These are phyloP conservation scores for Cetoscarus ocellatus DNA, from an alignment of 2,797 vertebrate species.

Conservation along the genomic window DNA sequence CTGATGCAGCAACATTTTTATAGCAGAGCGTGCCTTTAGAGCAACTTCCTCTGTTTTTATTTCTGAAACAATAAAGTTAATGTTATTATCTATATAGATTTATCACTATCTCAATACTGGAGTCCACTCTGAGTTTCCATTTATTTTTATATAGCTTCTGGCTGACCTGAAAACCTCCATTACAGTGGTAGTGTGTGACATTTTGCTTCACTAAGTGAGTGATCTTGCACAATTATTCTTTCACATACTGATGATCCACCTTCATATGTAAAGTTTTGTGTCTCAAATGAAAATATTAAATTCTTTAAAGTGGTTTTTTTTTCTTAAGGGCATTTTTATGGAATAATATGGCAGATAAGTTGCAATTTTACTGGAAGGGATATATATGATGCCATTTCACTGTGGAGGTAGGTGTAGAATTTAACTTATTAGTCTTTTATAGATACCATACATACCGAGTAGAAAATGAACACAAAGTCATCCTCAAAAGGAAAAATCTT, in stretches of 20 bases:
- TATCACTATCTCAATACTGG: conserved; percentile 15
- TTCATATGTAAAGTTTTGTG: neutral
- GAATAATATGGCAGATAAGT: no score
- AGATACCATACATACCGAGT: no score
- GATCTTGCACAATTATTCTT: conserved; percentile 18
- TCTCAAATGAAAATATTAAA: neutral
- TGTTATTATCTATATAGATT: conserved; percentile 13
- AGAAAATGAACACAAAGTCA: no score
- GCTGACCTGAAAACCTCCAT: neutral
- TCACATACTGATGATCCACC: neutral
- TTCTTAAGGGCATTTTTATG: no score
- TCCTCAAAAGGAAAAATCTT: no score
- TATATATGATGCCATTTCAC: no score
- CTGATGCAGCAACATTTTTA: neutral
- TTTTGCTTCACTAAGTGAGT: neutral
- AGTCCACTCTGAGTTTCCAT: neutral
- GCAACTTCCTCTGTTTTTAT: neutral
- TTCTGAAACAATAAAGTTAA: neutral
- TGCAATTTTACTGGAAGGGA: no score
- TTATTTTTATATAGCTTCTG: conserved; percentile 25
- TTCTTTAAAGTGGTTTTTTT: no score
- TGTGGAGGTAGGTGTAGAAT: no score
- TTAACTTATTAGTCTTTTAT: no score
- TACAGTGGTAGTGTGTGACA: no score
- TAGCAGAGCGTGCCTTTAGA: neutral